Conservation (phyloP, 2,113 vertebrate species). For the Amblyornis subalaris region DNA sequence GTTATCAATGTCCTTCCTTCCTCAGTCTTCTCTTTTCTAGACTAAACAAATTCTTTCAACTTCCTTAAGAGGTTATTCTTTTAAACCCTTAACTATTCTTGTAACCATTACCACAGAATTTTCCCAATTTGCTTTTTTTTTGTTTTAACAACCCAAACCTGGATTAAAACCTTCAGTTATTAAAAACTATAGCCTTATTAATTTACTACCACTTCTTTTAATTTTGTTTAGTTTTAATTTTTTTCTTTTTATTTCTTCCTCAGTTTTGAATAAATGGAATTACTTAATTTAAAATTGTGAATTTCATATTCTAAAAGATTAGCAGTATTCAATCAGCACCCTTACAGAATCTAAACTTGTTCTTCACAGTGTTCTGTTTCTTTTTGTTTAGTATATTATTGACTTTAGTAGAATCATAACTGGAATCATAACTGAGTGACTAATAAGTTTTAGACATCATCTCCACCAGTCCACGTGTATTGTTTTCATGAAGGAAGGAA, state of each 20-base stretch:
- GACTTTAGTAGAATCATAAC: not conserved
- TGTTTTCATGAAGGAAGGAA: not conserved
- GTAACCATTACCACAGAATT: not conserved
- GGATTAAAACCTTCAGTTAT: not conserved
- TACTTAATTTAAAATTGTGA: not conserved
- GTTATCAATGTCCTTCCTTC: not conserved
- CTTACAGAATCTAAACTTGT: not conserved
- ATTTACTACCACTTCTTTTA: not conserved
- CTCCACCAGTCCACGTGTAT: not conserved
- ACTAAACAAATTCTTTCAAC: slow-evolving; percentile 6
- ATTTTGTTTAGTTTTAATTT: not conserved
- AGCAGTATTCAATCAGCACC: not conserved
- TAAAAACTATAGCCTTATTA: not conserved
- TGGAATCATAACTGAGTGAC: not conserved
- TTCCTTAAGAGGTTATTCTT: not conserved
- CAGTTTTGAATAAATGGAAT: not conserved
- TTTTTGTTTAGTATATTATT: not conserved
- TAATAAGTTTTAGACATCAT: not conserved
- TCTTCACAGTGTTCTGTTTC: not conserved
- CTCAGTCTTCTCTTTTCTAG: not conserved
- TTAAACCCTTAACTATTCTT: not conserved
- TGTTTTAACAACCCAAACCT: not conserved
- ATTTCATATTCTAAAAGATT: not conserved
- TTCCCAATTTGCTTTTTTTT: not conserved
- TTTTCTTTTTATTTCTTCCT: not conserved